phyloP scores from a whole-genome alignment of 1,140 invertebrate genomes.

The Zaprionus nigranus region DNA sequence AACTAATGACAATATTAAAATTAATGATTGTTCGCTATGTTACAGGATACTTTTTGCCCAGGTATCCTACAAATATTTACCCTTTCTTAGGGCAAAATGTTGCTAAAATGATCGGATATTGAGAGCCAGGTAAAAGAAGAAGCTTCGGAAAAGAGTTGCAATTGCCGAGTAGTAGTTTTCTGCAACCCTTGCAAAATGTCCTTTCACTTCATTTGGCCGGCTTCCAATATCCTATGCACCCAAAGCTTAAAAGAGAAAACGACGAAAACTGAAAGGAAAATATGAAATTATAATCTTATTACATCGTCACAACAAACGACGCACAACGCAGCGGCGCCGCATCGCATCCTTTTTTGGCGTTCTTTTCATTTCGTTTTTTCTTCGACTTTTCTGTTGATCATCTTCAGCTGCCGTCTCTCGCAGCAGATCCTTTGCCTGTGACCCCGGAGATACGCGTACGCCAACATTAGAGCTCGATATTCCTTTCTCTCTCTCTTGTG shows the following conservation, averaged over 20 bases:
- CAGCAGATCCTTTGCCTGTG: conserved; percentile 47
- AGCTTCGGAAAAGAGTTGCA: conserved; percentile 45
- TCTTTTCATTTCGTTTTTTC: conserved; percentile 35
- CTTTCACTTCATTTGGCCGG: conserved; percentile 55
- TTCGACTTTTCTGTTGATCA: conserved; percentile 49
- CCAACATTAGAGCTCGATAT: conserved; percentile 70
- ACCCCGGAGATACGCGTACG: conserved; percentile 75
- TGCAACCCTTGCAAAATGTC: conserved; percentile 55
- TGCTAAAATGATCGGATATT: conserved; percentile 48
- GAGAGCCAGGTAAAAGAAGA: conserved; percentile 36
- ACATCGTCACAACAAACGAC: conserved; percentile 78
- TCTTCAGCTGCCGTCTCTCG: conserved; percentile 68
- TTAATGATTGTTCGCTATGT: conserved; percentile 62
- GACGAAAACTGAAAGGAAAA: conserved; percentile 49
- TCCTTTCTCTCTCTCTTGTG: conserved; percentile 42
- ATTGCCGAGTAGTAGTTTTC: conserved; percentile 34
- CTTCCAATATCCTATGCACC: conserved; percentile 62
- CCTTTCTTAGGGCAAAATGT: conserved; percentile 61
- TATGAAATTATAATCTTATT: conserved; percentile 82
- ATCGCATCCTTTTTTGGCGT: conserved; percentile 57
- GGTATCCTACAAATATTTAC: conserved; percentile 64
- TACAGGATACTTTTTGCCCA: conserved; percentile 61
- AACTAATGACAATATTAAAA: conserved; percentile 81
- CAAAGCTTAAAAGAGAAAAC: conserved; percentile 14
- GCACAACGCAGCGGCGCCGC: conserved; percentile 40